phyloP scores from a whole-genome alignment of 2,113 vertebrate genomes.

The Hylia prasina region DNA sequence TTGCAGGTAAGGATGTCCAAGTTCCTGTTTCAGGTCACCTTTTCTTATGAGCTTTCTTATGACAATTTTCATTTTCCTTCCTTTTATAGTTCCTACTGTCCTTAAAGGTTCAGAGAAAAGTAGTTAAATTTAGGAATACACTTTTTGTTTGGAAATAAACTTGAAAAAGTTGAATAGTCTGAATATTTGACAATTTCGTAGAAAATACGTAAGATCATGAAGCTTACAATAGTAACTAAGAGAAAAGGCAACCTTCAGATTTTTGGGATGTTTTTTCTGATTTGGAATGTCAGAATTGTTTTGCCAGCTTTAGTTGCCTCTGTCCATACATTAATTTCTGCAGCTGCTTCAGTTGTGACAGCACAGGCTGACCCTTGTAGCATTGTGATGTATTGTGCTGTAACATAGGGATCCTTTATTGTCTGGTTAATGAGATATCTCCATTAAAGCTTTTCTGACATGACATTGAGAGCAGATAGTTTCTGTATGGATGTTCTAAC shows the following conservation, averaged over 20 bases:
- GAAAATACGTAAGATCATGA: not conserved
- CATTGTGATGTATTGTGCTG: fast-evolving
- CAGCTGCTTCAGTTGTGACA: not conserved
- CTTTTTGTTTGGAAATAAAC: not conserved
- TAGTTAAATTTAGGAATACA: not conserved
- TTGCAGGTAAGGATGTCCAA: not conserved
- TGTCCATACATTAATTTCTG: not conserved
- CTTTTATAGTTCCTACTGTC: not conserved
- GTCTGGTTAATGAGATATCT: not conserved
- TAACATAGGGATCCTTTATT: not conserved
- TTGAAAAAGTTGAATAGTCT: not conserved
- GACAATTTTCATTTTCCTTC: not conserved
- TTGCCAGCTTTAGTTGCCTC: not conserved
- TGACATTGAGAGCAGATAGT: not conserved
- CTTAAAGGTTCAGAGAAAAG: not conserved
- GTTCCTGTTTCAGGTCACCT: not conserved
- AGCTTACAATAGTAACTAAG: not conserved
- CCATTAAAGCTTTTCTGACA: not conserved
- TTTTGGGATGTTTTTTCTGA: not conserved
- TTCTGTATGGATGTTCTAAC: not conserved
- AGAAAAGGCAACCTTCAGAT: not conserved
- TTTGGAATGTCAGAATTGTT: not conserved
- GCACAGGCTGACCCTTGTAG: not conserved
- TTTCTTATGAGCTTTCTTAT: not conserved
- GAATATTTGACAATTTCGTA: not conserved